These are phyloP conservation scores for Gouania willdenowi DNA, from an alignment of 2,797 vertebrate genomes.

Conservation along the genomic window DNA sequence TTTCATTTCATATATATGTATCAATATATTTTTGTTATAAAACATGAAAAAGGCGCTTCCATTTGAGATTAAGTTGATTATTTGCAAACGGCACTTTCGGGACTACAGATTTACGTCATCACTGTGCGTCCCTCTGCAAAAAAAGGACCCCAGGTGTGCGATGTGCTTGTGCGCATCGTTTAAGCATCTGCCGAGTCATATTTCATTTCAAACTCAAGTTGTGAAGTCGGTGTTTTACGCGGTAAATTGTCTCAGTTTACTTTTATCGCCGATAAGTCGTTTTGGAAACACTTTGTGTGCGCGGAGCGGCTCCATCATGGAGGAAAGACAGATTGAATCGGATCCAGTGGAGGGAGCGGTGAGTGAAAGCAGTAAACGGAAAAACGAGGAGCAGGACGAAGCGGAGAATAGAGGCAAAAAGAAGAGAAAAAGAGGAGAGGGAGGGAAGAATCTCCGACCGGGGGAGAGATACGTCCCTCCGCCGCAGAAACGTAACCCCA, in stretches of 20 bases:
- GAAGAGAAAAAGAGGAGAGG: conserved; percentile 65
- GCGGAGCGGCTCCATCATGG: conserved; percentile 22
- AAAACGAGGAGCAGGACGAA: conserved; percentile 44
- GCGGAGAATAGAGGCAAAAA: conserved; percentile 15
- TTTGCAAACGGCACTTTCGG: background rate
- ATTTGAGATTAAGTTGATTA: too few species aligned
- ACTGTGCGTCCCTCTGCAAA: background rate
- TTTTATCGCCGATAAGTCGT: background rate
- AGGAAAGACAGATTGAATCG: conserved; percentile 4
- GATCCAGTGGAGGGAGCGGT: background rate
- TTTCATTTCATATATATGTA: too few species aligned
- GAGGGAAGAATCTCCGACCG: conserved; percentile 60
- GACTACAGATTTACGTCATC: conserved; percentile 48
- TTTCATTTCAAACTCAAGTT: background rate
- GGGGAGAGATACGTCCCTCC: conserved; percentile 86
- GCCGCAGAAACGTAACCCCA: conserved; percentile 82
- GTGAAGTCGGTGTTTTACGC: too few species aligned
- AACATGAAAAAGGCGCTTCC: too few species aligned
- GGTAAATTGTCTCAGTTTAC: background rate
- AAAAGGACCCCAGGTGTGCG: conserved; percentile 1
- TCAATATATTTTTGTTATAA: too few species aligned
- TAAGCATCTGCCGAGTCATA: background rate
- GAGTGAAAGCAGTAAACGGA: conserved; percentile 52
- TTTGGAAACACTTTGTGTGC: too few species aligned
- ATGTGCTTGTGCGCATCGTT: conserved; percentile 36